phyloP scores from a whole-genome alignment of 2,113 vertebrate species.

The Phalacrocorax pelagicus region DNA sequence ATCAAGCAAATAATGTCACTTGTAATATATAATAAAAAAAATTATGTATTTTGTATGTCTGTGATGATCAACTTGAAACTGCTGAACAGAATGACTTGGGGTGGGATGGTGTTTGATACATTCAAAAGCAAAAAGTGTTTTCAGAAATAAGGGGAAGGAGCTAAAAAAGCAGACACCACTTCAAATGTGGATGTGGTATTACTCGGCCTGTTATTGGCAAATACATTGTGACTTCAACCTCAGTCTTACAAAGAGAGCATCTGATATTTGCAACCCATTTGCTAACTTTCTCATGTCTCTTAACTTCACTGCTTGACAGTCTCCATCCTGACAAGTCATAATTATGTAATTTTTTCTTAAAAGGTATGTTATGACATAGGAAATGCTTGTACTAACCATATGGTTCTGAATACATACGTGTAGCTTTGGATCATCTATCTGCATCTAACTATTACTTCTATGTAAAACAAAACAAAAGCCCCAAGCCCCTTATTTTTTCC shows the following conservation, averaged over 20 bases:
- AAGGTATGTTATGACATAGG: neutral
- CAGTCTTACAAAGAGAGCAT: fast-evolving
- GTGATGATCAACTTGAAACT: neutral
- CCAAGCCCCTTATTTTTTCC: neutral
- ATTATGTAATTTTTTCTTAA: neutral
- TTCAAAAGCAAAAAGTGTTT: neutral
- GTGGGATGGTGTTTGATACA: neutral
- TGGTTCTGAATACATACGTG: neutral
- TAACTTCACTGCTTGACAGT: neutral
- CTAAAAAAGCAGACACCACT: neutral
- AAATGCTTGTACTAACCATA: neutral
- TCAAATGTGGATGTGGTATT: neutral
- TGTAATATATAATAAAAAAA: neutral
- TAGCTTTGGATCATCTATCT: neutral
- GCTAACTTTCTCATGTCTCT: neutral
- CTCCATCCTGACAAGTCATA: neutral
- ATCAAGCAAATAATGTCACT: neutral
- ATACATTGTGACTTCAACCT: neutral
- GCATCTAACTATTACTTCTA: neutral
- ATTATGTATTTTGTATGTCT: neutral
- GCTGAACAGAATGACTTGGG: neutral
- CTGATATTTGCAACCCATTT: neutral
- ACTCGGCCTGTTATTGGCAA: neutral
- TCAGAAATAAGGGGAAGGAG: neutral
- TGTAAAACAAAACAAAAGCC: neutral